Evolutionary conservation across 2,113 vertebrate genomes (phyloP).

Genomic region (Sus scrofa): T2T-Sscrofa CM000825.6:76666501-76667000

Average conservation of each 20-base stretch:
- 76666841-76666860: not conserved
- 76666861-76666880: not conserved
- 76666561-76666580: constrained; percentile 26
- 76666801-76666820: not conserved
- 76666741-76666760: constrained; percentile 52
- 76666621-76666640: constrained; percentile 49
- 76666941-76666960: not conserved
- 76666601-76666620: not conserved
- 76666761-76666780: constrained; percentile 17
- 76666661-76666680: constrained; percentile 11
- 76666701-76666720: constrained; percentile 31
- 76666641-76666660: not conserved
- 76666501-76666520: constrained; percentile 35
- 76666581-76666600: constrained; percentile 31
- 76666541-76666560: constrained; percentile 29
- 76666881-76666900: not conserved
- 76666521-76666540: constrained; percentile 1
- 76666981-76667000: not conserved
- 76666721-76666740: constrained; percentile 55
- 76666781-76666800: constrained; percentile 15
- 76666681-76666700: constrained; percentile 47
- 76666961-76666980: not conserved
- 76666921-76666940: not conserved
- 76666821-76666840: constrained; percentile 8
- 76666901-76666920: not conserved